Evolutionary conservation across 2,888 invertebrate species (phyloP).

Genomic region (Athrips mouffetella): DNA sequence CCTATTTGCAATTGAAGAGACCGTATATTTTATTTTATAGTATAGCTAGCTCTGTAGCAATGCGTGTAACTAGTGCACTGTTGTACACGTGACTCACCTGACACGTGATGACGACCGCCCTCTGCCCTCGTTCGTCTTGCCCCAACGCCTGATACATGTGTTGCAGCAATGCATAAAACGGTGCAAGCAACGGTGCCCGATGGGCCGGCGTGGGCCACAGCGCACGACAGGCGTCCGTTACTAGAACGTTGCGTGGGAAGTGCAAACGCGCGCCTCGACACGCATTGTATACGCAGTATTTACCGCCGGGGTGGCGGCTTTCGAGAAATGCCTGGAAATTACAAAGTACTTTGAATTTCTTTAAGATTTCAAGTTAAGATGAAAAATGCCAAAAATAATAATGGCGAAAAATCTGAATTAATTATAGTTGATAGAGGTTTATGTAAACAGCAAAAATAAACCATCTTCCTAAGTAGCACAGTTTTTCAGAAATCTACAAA

Average conservation of each 20-base stretch:
- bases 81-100: too few species aligned
- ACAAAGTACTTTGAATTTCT: slow-evolving; percentile 1
- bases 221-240: slow-evolving; percentile 74
- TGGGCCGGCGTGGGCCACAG: slow-evolving; percentile 82
- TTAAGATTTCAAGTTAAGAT: too few species aligned
- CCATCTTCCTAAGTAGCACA: too few species aligned
- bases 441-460: too few species aligned
- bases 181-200: slow-evolving; percentile 87
- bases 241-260: slow-evolving; percentile 78
- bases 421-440: too few species aligned
- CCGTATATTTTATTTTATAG: too few species aligned
- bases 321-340: slow-evolving; percentile 81
- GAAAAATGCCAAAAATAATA: too few species aligned
- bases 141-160: slow-evolving; percentile 92
- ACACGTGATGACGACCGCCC: slow-evolving; percentile 91
- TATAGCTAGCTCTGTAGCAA: too few species aligned
- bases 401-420: too few species aligned
- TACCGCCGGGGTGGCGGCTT: slow-evolving; percentile 84
- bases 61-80: too few species aligned
- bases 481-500: too few species aligned
- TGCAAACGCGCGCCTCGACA: slow-evolving; percentile 73
- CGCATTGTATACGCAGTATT: slow-evolving; percentile 92
- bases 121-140: slow-evolving; percentile 83
- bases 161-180: slow-evolving; percentile 89
- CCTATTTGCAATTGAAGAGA: too few species aligned